Evolutionary conservation across 2,113 vertebrate species (phyloP), one percentile per base, ranked within the genome.

Genomic region (Nibea coibor): DNA sequence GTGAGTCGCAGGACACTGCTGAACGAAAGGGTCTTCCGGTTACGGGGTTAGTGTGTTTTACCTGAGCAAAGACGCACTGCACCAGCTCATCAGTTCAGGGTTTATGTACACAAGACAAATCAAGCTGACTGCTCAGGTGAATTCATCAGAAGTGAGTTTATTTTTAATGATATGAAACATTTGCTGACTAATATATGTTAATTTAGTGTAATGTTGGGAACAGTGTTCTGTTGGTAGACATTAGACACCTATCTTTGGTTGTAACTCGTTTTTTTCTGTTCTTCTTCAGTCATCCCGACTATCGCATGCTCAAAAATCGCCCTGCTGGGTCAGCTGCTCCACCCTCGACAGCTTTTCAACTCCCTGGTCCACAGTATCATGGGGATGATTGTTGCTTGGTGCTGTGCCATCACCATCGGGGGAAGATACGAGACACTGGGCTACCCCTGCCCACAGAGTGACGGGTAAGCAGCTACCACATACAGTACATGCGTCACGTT

Each of bases 261-360:
- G 31, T 39, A 54, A 64, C 48, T 16, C 5, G 14, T 35, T 35
- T n/a, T 57, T n/a, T 56, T 28, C 19, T 72, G 5, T 72, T 62
- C 78, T 20, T 22, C 78, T 91, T 83, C 89, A 99, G 98, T 98
- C 35, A 96, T 97, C 64, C 97, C 98, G 54, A 96, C 93, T 0
- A 95, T 99, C 53, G 96, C 97, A 0, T 97, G 97, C 89, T 98
- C 97, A 59, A 96, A 96, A 82, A 94, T 99, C 20, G 97, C 96
- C 2, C 87, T 98, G 31, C 88, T 99, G 77, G 96, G 96, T 61
- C 96, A 96, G 86, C 93, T 98, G 69, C 87, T 99, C 64, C 97
- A 98, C 76, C 98, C 98, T 5, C 95, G 95, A 50, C 97, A 97
- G 86, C 92, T 97, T 54, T 24, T 97, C 65, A 97, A 96, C 88